Evolutionary conservation across 2,113 vertebrate genomes (phyloP).

Genomic region (Cephalopholis sonnerati): DNA sequence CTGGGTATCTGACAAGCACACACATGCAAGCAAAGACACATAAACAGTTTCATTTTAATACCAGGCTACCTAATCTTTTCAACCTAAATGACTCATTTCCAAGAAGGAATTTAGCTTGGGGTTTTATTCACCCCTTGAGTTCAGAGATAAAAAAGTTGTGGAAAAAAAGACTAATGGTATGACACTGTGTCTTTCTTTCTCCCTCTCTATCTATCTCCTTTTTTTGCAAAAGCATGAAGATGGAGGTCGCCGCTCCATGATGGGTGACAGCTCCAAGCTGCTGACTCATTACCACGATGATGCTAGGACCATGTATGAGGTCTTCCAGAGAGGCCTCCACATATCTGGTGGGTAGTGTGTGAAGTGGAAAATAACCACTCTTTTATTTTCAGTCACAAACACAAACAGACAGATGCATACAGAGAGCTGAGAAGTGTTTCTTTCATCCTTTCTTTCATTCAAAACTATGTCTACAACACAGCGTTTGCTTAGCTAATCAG

Average conservation of each 20-base stretch:
- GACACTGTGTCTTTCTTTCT: not conserved
- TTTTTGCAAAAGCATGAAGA: slow-evolving; percentile 77
- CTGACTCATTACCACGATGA: slow-evolving; percentile 95
- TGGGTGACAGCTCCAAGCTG: slow-evolving; percentile 88
- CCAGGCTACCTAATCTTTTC: not conserved
- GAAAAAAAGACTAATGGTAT: not conserved
- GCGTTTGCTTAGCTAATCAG: too few relatives aligned
- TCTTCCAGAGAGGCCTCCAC: slow-evolving; percentile 93
- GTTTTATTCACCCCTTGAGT: not conserved
- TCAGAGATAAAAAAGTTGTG: not conserved
- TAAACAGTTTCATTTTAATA: not conserved
- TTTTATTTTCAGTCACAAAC: not conserved
- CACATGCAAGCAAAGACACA: not conserved
- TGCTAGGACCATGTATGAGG: slow-evolving; percentile 96
- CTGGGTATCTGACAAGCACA: not conserved
- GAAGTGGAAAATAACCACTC: not conserved
- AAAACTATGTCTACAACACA: too few relatives aligned
- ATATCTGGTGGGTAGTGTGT: slow-evolving; percentile 90
- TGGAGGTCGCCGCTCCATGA: slow-evolving; percentile 91
- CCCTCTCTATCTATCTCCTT: not conserved
- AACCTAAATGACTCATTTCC: slow-evolving; percentile 11
- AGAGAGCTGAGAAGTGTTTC: not conserved
- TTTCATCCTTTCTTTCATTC: not conserved
- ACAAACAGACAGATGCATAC: not conserved
- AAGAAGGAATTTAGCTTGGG: not conserved